Evolutionary conservation across 1,140 invertebrate genomes (phyloP).

Genomic region (Aphaenogaster rudis): DNA sequence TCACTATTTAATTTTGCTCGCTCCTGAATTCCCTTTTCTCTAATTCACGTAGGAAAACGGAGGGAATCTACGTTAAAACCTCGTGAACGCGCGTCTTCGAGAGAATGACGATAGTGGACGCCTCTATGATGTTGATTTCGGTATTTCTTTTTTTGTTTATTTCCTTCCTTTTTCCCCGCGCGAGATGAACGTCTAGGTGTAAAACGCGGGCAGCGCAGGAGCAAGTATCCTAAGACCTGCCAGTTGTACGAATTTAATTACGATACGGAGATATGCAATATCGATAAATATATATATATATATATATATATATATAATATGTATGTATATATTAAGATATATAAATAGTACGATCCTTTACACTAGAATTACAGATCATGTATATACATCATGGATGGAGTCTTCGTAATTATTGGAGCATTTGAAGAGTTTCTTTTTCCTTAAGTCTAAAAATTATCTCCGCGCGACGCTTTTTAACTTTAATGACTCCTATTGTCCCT

Average conservation of each 20-base stretch:
- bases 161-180: neutral
- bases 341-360: slow-evolving; percentile 75
- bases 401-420: slow-evolving; percentile 70
- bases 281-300: slow-evolving; percentile 74
- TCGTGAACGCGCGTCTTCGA: neutral
- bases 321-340: slow-evolving; percentile 75
- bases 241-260: slow-evolving; percentile 10
- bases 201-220: slow-evolving; percentile 36
- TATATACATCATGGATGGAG: slow-evolving; percentile 78
- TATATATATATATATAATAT: slow-evolving; percentile 40
- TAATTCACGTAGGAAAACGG: slow-evolving; percentile 11
- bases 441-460: slow-evolving; percentile 69
- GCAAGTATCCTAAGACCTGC: neutral
- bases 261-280: slow-evolving; percentile 68
- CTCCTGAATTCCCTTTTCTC: neutral
- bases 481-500: slow-evolving; percentile 71
- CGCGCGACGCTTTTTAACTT: slow-evolving; percentile 19
- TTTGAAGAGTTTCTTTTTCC: slow-evolving; percentile 60
- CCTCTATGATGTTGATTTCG: slow-evolving; percentile 8
- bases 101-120: neutral
- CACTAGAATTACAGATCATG: slow-evolving; percentile 73
- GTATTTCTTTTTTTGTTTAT: neutral
- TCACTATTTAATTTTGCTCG: slow-evolving; percentile 40
- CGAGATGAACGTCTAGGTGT: slow-evolving; percentile 32
- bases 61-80: slow-evolving; percentile 50